Evolutionary conservation across 2,113 vertebrate species (phyloP).

Genomic region (Eublepharis macularius): DNA sequence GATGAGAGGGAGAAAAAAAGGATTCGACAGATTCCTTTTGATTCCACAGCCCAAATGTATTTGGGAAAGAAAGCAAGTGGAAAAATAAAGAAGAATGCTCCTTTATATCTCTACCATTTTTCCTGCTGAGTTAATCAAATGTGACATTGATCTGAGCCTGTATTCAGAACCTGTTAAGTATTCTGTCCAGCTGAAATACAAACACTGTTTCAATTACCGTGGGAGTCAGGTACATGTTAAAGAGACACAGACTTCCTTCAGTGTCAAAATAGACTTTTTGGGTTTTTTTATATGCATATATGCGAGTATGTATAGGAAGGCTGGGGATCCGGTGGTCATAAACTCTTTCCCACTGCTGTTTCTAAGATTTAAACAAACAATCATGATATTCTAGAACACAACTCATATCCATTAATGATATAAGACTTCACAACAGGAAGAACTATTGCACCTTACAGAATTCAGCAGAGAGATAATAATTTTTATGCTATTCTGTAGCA

Average conservation of each 20-base stretch:
- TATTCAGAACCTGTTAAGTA: constrained; percentile 70
- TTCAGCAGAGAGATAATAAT: constrained; percentile 66
- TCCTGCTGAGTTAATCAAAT: constrained; percentile 61
- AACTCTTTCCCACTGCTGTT: constrained; percentile 43
- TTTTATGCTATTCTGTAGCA: constrained; percentile 34
- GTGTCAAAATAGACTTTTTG: constrained; percentile 32
- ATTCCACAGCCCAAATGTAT: constrained; percentile 19
- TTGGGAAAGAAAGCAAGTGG: constrained; percentile 24
- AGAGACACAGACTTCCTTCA: constrained; percentile 62
- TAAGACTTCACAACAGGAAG: constrained; percentile 63
- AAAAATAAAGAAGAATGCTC: constrained; percentile 56
- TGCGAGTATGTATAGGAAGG: constrained; percentile 11
- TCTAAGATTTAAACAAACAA: constrained; percentile 71
- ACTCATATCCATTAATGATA: constrained; percentile 69
- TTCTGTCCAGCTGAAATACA: constrained; percentile 70
- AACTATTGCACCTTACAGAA: constrained; percentile 59
- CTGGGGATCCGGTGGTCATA: constrained; percentile 58
- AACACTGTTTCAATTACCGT: constrained; percentile 70
- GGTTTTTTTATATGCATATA: constrained; percentile 1
- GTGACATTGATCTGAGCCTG: constrained; percentile 70
- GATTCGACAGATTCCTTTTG: neutral
- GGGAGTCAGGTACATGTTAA: constrained; percentile 70
- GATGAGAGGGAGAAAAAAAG: too few species aligned
- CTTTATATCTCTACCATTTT: constrained; percentile 49
- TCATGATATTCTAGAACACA: constrained; percentile 57